Evolutionary conservation across 2,888 invertebrate genomes (phyloP), one percentile per base, ranked within the genome.

Genomic region (Caenorhabditis sp.): DNA sequence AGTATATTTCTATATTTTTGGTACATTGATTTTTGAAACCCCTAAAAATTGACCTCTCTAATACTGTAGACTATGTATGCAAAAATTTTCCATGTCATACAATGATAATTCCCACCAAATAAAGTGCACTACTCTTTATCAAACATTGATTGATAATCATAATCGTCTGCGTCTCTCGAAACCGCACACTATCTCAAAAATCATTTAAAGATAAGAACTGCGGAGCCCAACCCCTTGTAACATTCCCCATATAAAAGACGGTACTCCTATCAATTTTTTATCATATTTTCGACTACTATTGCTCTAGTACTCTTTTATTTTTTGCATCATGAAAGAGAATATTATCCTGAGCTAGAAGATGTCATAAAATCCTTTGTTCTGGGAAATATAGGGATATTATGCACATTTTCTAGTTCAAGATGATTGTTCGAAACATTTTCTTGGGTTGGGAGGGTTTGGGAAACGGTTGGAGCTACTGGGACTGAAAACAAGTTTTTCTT

Each of bases 331-430:
- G 10, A 36, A 43, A 12, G 43, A 43, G 17, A 17, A 43, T 17
- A 43, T 43, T 17, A 43, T 78, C 69, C 59, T 78, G 76, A 72
- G 74, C 76, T 78, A 53, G 78, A 76, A 74, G 56, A 56, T 70
- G 72, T 66, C 76, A 72, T 78, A 78, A 78, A 76, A 78, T 78
- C 78, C 66, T 50, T 50, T 43, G 3, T 36, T 36, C 10, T 36
- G 5, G 36, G 36, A 43, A 43, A 50, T 50, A 50, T 60, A 63
- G 75, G 65, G 81, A 81, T 81, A 81, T 81, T 81, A 81, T 81
- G 81, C 81, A 79, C 81, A 79, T 81, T 81, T 79, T 80, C 77
- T 81, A 79, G 81, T 76, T 68, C 78, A 76, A 64, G 67, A 71
- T 43, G 17, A 12, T 10, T 43, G 12, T 43, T 43, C 17, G 31